A percentile compares a stretch with the other conserved stretches of the same genome.
Conservation (phyloP, 2,113 vertebrate genomes). For the Hippocampus mohnikei region DNA sequence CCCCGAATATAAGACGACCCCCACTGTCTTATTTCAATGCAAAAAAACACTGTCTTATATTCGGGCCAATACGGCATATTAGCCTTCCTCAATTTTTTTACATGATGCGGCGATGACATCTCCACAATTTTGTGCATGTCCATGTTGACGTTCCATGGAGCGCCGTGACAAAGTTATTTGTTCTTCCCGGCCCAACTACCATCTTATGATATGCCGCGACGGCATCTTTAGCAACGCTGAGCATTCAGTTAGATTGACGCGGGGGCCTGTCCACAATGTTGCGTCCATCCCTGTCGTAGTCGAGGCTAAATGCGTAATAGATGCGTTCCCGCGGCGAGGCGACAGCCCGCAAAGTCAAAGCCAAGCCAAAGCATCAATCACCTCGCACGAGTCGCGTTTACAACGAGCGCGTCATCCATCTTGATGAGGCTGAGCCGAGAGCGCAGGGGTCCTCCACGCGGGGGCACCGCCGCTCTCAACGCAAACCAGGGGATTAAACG, state of each 20-base stretch:
- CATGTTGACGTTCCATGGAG: not conserved
- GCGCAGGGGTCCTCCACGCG: slow-evolving; percentile 19
- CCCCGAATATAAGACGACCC: no score
- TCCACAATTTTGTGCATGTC: not conserved
- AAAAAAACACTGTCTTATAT: no score
- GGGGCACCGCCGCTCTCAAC: slow-evolving; percentile 6
- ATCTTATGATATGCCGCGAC: not conserved
- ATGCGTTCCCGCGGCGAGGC: not conserved
- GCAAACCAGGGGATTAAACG: slow-evolving; percentile 20
- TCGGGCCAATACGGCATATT: no score
- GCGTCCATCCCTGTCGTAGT: not conserved
- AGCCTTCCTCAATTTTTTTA: no score
- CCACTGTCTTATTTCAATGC: no score
- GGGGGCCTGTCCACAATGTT: not conserved
- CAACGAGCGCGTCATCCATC: slow-evolving; percentile 39
- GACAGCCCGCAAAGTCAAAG: slow-evolving; percentile 3
- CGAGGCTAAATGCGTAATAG: not conserved
- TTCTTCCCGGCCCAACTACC: not conserved
- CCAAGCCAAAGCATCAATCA: slow-evolving; percentile 9
- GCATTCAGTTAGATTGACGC: not conserved
- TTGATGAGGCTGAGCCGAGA: slow-evolving; percentile 1
- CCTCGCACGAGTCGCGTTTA: not conserved
- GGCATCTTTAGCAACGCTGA: not conserved
- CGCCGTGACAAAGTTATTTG: not conserved
- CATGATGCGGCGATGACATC: no score